A percentile compares a stretch with the other conserved stretches of the same genome.
Evolutionary conservation across 2,113 vertebrate genomes (phyloP).

Genomic region (Rutilus rutilus): DNA sequence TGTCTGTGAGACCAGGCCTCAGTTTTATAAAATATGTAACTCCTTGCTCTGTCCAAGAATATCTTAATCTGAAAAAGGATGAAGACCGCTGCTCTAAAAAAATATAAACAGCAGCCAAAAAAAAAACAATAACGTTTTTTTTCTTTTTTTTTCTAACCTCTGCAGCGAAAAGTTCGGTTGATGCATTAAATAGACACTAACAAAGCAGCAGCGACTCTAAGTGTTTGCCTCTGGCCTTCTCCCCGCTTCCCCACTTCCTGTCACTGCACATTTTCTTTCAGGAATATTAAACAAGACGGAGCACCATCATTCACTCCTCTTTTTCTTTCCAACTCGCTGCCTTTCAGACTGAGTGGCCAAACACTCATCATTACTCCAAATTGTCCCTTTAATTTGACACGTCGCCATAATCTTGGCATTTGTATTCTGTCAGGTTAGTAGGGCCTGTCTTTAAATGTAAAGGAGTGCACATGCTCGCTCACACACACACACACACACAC

Average conservation of each 20-base stretch:
- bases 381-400: slow-evolving; percentile 59
- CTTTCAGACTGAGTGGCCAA: slow-evolving; percentile 52
- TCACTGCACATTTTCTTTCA: slow-evolving; percentile 58
- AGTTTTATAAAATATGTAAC: not conserved
- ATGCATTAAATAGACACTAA: slow-evolving; percentile 54
- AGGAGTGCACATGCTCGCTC: not conserved
- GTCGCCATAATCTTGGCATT: slow-evolving; percentile 52
- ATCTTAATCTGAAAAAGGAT: not conserved
- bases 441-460: slow-evolving; percentile 45
- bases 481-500: not conserved
- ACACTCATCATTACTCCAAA: slow-evolving; percentile 56
- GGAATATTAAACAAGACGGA: slow-evolving; percentile 64
- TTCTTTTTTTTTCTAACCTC: not conserved
- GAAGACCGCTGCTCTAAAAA: not conserved
- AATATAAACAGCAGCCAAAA: slow-evolving; percentile 11
- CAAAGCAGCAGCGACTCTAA: slow-evolving; percentile 42
- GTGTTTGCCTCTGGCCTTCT: slow-evolving; percentile 22
- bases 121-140: not conserved
- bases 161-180: slow-evolving; percentile 13
- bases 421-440: slow-evolving; percentile 52
- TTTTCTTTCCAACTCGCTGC: slow-evolving; percentile 42
- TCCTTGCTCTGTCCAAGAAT: not conserved
- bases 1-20: no score
- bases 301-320: slow-evolving; percentile 61
- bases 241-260: slow-evolving; percentile 46